Evolutionary conservation across 2,797 vertebrate genomes (phyloP).

Genomic region (Poecilia wingei): DNA sequence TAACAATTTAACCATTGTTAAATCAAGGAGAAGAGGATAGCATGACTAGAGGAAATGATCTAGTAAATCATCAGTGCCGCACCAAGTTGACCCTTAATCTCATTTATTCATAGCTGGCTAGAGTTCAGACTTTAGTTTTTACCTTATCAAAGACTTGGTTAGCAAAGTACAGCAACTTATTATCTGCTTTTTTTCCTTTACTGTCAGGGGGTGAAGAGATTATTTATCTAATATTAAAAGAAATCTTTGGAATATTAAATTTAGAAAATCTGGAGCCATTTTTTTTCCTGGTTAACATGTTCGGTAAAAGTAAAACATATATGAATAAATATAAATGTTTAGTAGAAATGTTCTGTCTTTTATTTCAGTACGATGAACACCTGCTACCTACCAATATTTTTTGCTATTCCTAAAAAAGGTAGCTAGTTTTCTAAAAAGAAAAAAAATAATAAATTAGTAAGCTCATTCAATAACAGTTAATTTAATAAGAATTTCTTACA

Average conservation of each 20-base stretch:
- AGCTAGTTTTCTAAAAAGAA: neutral
- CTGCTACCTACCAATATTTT: neutral
- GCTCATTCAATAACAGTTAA: neutral
- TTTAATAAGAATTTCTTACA: neutral
- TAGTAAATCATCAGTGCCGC: neutral
- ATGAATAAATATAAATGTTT: neutral
- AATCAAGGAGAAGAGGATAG: constrained; percentile 54
- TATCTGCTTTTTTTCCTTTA: neutral
- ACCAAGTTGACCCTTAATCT: neutral
- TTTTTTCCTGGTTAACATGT: neutral
- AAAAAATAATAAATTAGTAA: neutral
- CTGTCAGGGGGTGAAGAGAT: neutral
- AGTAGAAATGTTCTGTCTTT: neutral
- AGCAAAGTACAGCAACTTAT: neutral
- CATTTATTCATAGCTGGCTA: constrained; percentile 6
- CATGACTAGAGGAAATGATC: constrained; percentile 36
- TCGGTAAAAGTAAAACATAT: neutral
- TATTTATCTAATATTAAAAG: neutral
- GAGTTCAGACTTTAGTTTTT: constrained; percentile 52
- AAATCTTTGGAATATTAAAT: neutral
- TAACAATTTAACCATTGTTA: constrained; percentile 39
- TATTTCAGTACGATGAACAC: neutral
- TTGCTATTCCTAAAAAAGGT: neutral
- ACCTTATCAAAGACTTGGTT: constrained; percentile 28
- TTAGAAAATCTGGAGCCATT: too few relatives aligned